These are phyloP conservation scores for Centropristis striata DNA, from an alignment of 2,113 vertebrate species.

Conservation along the genomic window DNA sequence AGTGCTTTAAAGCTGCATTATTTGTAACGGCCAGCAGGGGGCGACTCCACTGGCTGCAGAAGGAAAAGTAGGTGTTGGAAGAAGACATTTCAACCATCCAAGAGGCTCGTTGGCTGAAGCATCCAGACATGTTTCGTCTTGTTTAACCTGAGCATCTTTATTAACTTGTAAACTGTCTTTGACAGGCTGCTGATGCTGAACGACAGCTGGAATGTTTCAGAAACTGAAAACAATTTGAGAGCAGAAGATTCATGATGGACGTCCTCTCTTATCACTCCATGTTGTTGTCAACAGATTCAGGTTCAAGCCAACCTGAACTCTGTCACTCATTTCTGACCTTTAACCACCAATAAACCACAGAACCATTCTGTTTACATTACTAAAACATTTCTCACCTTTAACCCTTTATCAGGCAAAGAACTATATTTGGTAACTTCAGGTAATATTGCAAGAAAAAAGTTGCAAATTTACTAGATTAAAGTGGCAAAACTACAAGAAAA, in stretches of 20 bases:
- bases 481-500: no score
- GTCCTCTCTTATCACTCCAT: background rate
- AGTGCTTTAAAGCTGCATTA: no score
- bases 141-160: background rate
- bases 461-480: no score
- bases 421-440: no score
- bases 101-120: background rate
- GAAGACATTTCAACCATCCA: background rate
- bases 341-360: background rate
- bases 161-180: no score
- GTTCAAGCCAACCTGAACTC: background rate
- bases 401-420: no score
- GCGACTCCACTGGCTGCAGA: no score
- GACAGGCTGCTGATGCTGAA: background rate
- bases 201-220: background rate
- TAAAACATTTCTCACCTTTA: background rate
- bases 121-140: background rate
- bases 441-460: no score
- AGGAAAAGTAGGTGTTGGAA: no score
- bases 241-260: no score
- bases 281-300: background rate
- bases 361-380: background rate
- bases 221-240: background rate
- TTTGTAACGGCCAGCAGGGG: no score
- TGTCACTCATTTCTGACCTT: slow-evolving; percentile 11